Evolutionary conservation across 2,888 invertebrate species (phyloP), one percentile per base, ranked within the genome.

Genomic region (Elegia similella): DNA sequence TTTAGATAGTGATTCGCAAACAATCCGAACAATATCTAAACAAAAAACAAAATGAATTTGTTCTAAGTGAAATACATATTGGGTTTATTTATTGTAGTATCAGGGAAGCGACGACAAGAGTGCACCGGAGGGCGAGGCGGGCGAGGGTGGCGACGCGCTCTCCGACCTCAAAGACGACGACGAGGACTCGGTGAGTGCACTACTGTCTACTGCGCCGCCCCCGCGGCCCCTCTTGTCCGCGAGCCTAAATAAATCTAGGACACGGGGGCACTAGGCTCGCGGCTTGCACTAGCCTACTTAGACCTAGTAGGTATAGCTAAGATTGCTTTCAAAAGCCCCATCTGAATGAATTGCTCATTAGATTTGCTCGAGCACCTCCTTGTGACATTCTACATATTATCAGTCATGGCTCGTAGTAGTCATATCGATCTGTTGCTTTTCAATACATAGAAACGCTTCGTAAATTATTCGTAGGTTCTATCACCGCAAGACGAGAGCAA

Each of bases 141-240:
- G 68, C 59, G 82, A 82, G 68, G 84, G 76, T 56, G 82, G 80
- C 56, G 88, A 84, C 71, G 70, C 86, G 66, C 86, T 92, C 68
- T 90, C 92, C 75, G 92, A 92, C 73, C 86, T 92, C 65, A 87
- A 91, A 79, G 92, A 92, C 63, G 90, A 94, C 68, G 91, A 91
- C 63, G 94, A 94, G 80, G 95, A 95, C 78, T 95, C 95, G 48
- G 95, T 96, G 78, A 96, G 96, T 82, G 79, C 82, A 80, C 78
- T 78, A 72, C 66, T 71, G 67, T 66, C 57, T 58, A 61, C 61
- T 58, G 61, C 59, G 60, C 66, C 59, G 60, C 66, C 64, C 61
- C 62, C 63, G 58, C 64, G 57, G 60, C 66, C 65, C 67, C 65
- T 55, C 62, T 57, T 32, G 57, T 50, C 62, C 67, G 64, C 67